Evolutionary conservation across 2,797 vertebrate genomes (phyloP).

Genomic region (Takifugu ocellatus): DNA sequence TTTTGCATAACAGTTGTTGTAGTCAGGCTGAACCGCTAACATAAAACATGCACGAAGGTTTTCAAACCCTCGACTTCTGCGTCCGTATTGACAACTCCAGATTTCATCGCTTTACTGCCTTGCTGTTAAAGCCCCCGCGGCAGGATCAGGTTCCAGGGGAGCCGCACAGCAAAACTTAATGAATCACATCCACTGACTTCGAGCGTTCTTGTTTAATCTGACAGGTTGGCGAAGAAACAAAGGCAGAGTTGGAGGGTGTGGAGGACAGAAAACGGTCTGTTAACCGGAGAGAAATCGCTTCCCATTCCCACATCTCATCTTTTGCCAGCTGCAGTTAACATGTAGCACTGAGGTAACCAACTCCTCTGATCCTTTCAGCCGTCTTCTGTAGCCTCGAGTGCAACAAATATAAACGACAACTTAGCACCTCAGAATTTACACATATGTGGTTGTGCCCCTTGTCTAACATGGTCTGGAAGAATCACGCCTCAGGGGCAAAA

Average conservation of each 20-base stretch:
- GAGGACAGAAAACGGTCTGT: slow-evolving; percentile 22
- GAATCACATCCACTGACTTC: slow-evolving; percentile 39
- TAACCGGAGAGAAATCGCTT: slow-evolving; percentile 56
- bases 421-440: slow-evolving; percentile 6
- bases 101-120: slow-evolving; percentile 21
- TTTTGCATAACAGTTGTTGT: background rate
- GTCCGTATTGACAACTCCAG: slow-evolving; percentile 4
- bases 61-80: background rate
- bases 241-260: slow-evolving; percentile 4
- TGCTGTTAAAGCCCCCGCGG: slow-evolving; percentile 1
- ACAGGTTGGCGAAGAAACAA: slow-evolving; percentile 32
- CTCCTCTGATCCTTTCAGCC: slow-evolving; percentile 19
- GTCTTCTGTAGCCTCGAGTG: slow-evolving; percentile 2
- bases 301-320: slow-evolving; percentile 36
- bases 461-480: slow-evolving; percentile 6
- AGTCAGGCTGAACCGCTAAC: background rate
- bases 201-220: slow-evolving; percentile 25
- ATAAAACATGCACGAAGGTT: background rate
- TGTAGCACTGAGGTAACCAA: slow-evolving; percentile 41
- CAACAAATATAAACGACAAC: background rate
- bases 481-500: slow-evolving; percentile 19
- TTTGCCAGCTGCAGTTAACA: slow-evolving; percentile 45
- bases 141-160: slow-evolving; percentile 5
- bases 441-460: slow-evolving; percentile 9
- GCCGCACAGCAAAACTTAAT: slow-evolving; percentile 11